These are phyloP conservation scores for Tangara arthus DNA, from an alignment of 2,797 vertebrate genomes.

Conservation along the genomic window DNA sequence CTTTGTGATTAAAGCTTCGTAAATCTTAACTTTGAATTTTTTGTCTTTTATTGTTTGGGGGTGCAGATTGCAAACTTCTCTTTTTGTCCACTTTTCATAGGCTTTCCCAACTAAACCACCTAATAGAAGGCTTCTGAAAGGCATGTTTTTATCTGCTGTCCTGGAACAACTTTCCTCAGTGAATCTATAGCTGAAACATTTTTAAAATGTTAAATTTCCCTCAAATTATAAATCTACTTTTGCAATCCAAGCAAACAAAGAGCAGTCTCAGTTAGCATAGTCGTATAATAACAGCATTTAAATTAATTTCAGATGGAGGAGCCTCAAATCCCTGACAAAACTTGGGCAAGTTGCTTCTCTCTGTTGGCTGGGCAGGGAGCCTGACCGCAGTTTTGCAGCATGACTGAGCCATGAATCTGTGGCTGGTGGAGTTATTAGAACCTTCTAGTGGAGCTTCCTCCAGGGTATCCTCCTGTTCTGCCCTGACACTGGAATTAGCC, in stretches of 20 bases:
- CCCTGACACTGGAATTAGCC: neutral
- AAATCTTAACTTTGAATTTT: neutral
- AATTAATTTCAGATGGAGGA: constrained; percentile 10
- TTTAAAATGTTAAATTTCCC: constrained; percentile 11
- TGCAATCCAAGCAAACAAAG: neutral
- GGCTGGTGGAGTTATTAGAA: constrained; percentile 5
- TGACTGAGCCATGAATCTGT: neutral
- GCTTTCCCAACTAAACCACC: neutral
- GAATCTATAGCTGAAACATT: neutral
- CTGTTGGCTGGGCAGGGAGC: neutral
- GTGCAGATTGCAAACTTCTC: neutral
- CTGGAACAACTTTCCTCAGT: neutral
- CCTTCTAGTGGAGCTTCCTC: neutral
- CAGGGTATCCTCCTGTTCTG: neutral
- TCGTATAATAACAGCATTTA: constrained; percentile 40
- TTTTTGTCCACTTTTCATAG: neutral
- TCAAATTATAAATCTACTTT: constrained; percentile 20
- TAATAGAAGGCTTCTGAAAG: constrained; percentile 12
- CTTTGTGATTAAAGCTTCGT: neutral
- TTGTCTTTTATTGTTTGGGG: neutral
- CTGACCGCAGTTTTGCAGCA: constrained; percentile 22
- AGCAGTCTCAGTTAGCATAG: neutral
- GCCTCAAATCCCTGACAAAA: neutral
- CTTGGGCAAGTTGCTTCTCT: neutral
- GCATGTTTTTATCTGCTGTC: neutral